These are phyloP conservation scores for Agriopis leucophaearia DNA, from an alignment of 2,888 invertebrate genomes.

Conservation along the genomic window DNA sequence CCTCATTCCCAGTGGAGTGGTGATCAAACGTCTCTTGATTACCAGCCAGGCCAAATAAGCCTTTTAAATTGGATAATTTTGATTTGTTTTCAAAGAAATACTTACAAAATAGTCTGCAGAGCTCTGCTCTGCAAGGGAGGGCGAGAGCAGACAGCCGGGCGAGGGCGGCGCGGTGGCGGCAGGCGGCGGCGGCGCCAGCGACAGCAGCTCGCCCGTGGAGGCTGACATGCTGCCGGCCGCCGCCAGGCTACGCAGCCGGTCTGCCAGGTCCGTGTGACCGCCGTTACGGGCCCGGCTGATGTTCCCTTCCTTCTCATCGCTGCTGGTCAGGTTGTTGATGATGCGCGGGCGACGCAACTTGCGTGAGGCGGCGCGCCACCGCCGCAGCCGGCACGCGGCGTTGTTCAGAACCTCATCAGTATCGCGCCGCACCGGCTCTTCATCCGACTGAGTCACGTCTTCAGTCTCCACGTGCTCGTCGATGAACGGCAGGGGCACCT, in stretches of 20 bases:
- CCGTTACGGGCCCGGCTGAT: constrained; percentile 57
- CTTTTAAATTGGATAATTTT: too few species aligned
- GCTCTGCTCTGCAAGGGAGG: constrained; percentile 79
- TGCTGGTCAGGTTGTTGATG: constrained; percentile 79
- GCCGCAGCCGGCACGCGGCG: constrained; percentile 79
- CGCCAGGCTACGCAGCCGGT: constrained; percentile 76
- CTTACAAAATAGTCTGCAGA: constrained; percentile 80
- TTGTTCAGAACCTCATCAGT: constrained; percentile 77
- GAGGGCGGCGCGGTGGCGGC: constrained; percentile 83
- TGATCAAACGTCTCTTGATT: too few species aligned
- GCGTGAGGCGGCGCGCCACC: constrained; percentile 83
- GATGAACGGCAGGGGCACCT: constrained; percentile 71
- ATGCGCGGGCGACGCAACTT: constrained; percentile 80
- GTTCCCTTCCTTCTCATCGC: constrained; percentile 64
- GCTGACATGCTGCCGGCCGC: constrained; percentile 79
- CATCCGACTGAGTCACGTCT: constrained; percentile 66
- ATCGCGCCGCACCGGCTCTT: constrained; percentile 67
- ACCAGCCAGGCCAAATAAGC: too few species aligned
- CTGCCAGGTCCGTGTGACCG: constrained; percentile 80
- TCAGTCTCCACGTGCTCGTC: constrained; percentile 71
- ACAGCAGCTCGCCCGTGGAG: constrained; percentile 78
- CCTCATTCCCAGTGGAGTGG: too few species aligned
- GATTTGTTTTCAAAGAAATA: constrained; percentile 31
- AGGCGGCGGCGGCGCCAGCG: constrained; percentile 78
- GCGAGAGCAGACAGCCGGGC: constrained; percentile 78